These are phyloP conservation scores for Mus spicilegus DNA, from an alignment of 2,113 vertebrate species.

Conservation along the genomic window DNA sequence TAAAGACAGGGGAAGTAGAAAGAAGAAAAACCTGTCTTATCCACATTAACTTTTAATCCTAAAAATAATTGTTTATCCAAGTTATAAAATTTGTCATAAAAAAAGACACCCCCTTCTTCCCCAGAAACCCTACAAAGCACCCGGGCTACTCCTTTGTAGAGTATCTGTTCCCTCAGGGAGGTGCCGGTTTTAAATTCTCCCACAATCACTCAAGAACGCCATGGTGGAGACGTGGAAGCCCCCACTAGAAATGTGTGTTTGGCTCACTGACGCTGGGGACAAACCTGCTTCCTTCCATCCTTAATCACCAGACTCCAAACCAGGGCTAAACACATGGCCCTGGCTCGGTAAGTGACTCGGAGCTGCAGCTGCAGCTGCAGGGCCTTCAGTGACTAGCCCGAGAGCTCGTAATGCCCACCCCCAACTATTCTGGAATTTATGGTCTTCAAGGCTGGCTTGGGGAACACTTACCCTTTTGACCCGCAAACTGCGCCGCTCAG, in stretches of 20 bases:
- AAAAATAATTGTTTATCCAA: background rate
- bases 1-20: background rate
- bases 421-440: fast-evolving
- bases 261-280: background rate
- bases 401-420: fast-evolving
- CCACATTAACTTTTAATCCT: background rate
- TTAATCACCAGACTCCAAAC: background rate
- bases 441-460: fast-evolving
- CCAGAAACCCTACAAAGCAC: background rate
- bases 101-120: background rate
- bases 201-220: background rate
- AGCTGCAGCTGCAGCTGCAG: background rate
- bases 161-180: background rate
- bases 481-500: conserved; percentile 89
- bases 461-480: conserved; percentile 89
- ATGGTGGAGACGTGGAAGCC: fast-evolving
- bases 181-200: background rate
- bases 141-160: background rate
- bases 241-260: background rate
- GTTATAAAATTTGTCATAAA: background rate
- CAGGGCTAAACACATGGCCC: background rate
- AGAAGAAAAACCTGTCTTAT: background rate
- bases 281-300: background rate
- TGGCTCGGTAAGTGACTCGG: fast-evolving
- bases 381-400: background rate